Percentiles rank a stretch among this genome's conserved stretches.
Evolutionary conservation across 2,113 vertebrate genomes (phyloP).

Genomic region (Crotophaga sulcirostris): DNA sequence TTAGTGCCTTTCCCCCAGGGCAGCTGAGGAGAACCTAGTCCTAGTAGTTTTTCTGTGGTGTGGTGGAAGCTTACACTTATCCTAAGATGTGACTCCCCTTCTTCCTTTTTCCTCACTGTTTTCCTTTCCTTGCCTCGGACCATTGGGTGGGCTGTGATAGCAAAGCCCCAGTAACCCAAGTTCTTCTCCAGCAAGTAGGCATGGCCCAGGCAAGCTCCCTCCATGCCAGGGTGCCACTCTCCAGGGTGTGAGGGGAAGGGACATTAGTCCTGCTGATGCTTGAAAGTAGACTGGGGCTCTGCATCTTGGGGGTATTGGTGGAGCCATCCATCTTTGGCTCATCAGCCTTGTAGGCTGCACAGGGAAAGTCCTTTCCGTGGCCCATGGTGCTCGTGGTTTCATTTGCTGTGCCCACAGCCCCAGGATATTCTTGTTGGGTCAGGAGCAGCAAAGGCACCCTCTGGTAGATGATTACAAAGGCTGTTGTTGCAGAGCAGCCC

Average conservation of each 20-base stretch:
- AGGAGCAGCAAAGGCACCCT: neutral
- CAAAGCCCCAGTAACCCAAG: neutral
- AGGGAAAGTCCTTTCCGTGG: neutral
- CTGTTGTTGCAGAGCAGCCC: neutral
- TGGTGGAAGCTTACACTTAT: slow-evolving; percentile 7
- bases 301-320: too few species aligned
- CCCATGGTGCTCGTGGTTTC: neutral
- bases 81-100: neutral
- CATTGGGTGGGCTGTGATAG: neutral
- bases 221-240: neutral
- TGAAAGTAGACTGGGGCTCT: neutral
- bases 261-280: neutral
- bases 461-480: neutral
- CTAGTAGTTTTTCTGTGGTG: slow-evolving; percentile 20
- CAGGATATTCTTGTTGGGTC: neutral
- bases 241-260: neutral
- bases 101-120: neutral
- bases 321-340: neutral
- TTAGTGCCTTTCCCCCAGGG: slow-evolving; percentile 32
- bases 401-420: neutral
- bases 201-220: neutral
- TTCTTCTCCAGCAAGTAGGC: neutral
- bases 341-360: neutral
- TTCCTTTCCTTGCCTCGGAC: neutral
- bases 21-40: neutral